Percentiles rank a stretch among this genome's conserved stretches.
Conservation (phyloP, 2,113 vertebrate species). For the Mus pahari region DNA sequence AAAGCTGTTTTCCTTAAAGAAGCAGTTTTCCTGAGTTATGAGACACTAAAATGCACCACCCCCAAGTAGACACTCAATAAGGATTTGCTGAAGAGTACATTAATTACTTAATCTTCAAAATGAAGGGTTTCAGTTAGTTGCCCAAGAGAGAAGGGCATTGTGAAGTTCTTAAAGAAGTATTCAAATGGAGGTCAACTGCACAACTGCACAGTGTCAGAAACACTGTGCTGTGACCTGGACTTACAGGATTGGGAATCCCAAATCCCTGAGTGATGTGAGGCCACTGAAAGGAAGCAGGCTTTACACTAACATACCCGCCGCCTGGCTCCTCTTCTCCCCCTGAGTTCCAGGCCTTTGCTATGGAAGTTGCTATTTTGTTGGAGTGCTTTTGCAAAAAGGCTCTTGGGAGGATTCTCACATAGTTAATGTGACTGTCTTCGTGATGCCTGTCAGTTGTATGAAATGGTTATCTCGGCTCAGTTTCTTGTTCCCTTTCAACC, state of each 20-base stretch:
- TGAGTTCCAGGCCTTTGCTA: not conserved
- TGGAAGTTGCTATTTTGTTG: not conserved
- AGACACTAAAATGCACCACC: not conserved
- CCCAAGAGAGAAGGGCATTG: too few relatives aligned
- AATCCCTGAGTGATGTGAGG: too few relatives aligned
- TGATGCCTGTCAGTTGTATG: not conserved
- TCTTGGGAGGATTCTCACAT: not conserved
- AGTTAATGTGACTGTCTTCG: not conserved
- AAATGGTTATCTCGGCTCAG: not conserved
- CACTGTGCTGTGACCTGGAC: not conserved
- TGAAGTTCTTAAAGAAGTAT: not conserved
- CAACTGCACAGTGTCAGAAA: not conserved
- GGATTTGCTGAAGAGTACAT: not conserved
- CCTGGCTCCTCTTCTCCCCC: not conserved
- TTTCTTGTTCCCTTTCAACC: not conserved
- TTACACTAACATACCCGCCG: not conserved
- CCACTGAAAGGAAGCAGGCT: not conserved
- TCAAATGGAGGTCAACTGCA: not conserved
- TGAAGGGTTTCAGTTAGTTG: not conserved
- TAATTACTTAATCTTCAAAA: constrained; percentile 19
- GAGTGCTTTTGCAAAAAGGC: not conserved
- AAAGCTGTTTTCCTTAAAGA: not conserved
- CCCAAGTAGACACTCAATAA: not conserved
- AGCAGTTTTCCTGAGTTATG: not conserved
- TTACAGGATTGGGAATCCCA: not conserved